phyloP scores from a whole-genome alignment of 2,888 invertebrate genomes.

The Parnassius apollo region DNA sequence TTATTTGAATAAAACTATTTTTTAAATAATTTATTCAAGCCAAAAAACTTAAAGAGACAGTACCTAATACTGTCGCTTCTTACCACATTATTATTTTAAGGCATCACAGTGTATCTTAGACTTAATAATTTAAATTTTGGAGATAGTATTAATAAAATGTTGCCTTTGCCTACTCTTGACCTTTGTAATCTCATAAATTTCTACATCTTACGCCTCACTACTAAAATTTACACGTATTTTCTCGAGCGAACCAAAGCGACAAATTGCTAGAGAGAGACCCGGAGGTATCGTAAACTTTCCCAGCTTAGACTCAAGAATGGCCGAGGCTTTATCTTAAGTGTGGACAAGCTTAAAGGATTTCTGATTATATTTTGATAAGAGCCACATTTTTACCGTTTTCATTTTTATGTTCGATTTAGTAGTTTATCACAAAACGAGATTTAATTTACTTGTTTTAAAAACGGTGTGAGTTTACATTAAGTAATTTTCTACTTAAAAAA shows the following conservation, averaged over 20 bases:
- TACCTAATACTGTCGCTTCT: too few species aligned
- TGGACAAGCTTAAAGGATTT: constrained; percentile 22
- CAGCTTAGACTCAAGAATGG: constrained; percentile 17
- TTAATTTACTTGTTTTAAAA: too few species aligned
- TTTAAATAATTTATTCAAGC: too few species aligned
- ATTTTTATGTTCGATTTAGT: background rate
- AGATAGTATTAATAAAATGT: constrained; percentile 1
- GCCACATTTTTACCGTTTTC: background rate
- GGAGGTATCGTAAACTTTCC: constrained; percentile 21
- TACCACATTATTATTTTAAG: too few species aligned
- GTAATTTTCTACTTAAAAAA: too few species aligned
- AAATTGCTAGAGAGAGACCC: constrained; percentile 22
- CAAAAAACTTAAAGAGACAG: too few species aligned
- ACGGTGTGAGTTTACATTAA: too few species aligned
- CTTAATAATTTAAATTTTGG: too few species aligned
- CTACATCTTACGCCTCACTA: constrained; percentile 9
- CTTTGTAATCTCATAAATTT: constrained; percentile 12
- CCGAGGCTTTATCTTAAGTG: constrained; percentile 21
- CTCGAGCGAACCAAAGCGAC: constrained; percentile 19
- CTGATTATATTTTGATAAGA: constrained; percentile 15
- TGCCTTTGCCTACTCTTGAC: background rate
- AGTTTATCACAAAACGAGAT: background rate
- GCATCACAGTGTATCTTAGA: too few species aligned
- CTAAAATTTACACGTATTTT: constrained; percentile 23
- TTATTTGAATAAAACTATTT: too few species aligned